Evolutionary conservation across 1,140 invertebrate species (phyloP).

Genomic region (Gryon sp.): DNA sequence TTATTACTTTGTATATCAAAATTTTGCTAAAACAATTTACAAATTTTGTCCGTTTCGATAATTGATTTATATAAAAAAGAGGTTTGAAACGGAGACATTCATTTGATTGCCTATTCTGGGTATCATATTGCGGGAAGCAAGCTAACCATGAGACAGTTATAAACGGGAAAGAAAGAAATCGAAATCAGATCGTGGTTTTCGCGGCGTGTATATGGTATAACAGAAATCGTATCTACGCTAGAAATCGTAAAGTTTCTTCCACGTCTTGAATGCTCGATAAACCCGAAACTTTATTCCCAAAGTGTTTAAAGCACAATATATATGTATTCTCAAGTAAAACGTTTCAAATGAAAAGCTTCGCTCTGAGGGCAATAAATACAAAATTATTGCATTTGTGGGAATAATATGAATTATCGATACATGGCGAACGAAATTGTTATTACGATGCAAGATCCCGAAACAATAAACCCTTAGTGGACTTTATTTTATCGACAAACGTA

Average conservation of each 20-base stretch:
- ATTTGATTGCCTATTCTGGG: no score
- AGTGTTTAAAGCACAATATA: conserved; percentile 50
- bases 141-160: conserved; percentile 45
- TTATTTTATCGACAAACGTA: neutral
- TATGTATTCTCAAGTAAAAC: conserved; percentile 35
- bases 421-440: conserved; percentile 29
- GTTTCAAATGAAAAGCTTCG: conserved; percentile 41
- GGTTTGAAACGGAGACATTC: no score
- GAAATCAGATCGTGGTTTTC: conserved; percentile 54
- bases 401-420: conserved; percentile 28
- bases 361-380: conserved; percentile 34
- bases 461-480: conserved; percentile 13
- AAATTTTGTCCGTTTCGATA: no score
- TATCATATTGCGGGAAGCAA: conserved; percentile 29
- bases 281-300: conserved; percentile 48
- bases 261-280: conserved; percentile 44
- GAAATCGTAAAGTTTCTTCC: conserved; percentile 55
- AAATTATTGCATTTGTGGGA: conserved; percentile 28
- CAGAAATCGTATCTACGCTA: conserved; percentile 37
- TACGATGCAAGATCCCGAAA: conserved; percentile 22
- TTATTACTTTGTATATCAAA: no score
- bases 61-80: conserved; percentile 1
- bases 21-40: no score
- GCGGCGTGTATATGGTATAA: conserved; percentile 14
- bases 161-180: conserved; percentile 42